A percentile compares a stretch with the other conserved stretches of the same genome.
phyloP scores from a whole-genome alignment of 37 sponge, comb jelly and placozoan genomes.

The Chondrosia reniformis region DNA sequence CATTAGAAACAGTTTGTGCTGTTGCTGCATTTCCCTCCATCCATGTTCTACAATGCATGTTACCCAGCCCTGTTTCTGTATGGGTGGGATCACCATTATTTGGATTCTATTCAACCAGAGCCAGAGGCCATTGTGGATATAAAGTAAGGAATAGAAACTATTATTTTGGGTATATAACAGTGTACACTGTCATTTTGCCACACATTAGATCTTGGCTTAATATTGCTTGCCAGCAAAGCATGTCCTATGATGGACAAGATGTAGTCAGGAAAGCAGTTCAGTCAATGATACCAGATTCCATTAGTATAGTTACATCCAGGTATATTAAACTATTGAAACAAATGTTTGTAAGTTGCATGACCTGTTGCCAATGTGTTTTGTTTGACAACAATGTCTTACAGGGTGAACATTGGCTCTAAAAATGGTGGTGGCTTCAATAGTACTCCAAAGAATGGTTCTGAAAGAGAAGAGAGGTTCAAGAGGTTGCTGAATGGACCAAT shows the following conservation, averaged over 20 bases:
- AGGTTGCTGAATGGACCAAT: slow-evolving; percentile 20
- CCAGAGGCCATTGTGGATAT: slow-evolving; percentile 22
- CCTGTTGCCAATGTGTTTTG: too few relatives aligned
- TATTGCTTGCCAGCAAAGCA: slow-evolving; percentile 9
- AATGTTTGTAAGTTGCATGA: too few relatives aligned
- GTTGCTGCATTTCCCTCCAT: slow-evolving; percentile 77
- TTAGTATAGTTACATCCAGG: background rate
- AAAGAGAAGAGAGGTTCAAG: background rate
- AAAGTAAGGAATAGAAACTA: background rate
- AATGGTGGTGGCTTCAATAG: slow-evolving; percentile 1
- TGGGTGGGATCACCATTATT: slow-evolving; percentile 88
- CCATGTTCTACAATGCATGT: slow-evolving; percentile 46
- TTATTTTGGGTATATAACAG: background rate
- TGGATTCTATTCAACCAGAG: slow-evolving; percentile 49
- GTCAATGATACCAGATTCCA: background rate
- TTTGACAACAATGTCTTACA: too few relatives aligned
- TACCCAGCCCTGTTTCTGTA: slow-evolving; percentile 80
- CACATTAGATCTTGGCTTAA: slow-evolving; percentile 4
- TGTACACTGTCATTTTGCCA: too few relatives aligned
- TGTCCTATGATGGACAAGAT: background rate
- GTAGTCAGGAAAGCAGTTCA: background rate
- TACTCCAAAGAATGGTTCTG: background rate
- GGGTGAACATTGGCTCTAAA: background rate
- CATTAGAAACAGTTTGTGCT: slow-evolving; percentile 69
- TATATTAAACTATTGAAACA: background rate